These are phyloP conservation scores for Lepas anatifera DNA, from an alignment of 2,888 invertebrate species.

Conservation along the genomic window DNA sequence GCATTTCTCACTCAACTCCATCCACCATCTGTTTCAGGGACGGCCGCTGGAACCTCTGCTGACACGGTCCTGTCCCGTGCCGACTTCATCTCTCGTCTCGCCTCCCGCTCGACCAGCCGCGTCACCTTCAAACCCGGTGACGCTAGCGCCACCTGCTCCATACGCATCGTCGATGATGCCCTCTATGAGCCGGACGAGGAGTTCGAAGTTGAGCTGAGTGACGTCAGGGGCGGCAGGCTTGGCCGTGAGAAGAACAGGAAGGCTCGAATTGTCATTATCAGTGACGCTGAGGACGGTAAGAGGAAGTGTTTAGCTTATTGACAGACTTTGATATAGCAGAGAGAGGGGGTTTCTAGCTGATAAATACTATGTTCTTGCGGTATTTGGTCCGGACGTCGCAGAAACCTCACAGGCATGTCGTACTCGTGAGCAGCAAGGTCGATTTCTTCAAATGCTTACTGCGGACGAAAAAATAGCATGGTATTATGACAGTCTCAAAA, in stretches of 20 bases:
- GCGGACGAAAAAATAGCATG: too few species aligned
- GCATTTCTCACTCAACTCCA: too few species aligned
- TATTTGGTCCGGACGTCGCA: too few species aligned
- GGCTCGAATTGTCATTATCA: constrained; percentile 28
- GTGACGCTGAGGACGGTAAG: constrained; percentile 33
- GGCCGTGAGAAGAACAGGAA: constrained; percentile 27
- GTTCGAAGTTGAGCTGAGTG: constrained; percentile 30
- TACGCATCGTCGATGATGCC: constrained; percentile 35
- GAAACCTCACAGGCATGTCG: too few species aligned
- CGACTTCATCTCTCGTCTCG: constrained; percentile 32
- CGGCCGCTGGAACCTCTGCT: constrained; percentile 31
- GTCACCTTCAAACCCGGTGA: constrained; percentile 26
- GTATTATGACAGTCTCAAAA: too few species aligned
- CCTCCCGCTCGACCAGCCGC: constrained; percentile 29
- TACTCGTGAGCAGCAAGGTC: too few species aligned
- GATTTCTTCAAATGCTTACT: too few species aligned
- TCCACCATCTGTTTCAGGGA: too few species aligned
- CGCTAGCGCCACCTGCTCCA: constrained; percentile 29
- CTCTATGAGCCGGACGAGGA: constrained; percentile 32
- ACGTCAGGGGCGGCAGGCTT: constrained; percentile 31
- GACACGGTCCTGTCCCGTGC: constrained; percentile 31
- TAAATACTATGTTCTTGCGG: too few species aligned
- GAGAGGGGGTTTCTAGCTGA: too few species aligned
- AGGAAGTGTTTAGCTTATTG: too few species aligned
- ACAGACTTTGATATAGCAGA: too few species aligned